phyloP scores from a whole-genome alignment of 2,113 vertebrate species.

The Lucifuga dentata region DNA sequence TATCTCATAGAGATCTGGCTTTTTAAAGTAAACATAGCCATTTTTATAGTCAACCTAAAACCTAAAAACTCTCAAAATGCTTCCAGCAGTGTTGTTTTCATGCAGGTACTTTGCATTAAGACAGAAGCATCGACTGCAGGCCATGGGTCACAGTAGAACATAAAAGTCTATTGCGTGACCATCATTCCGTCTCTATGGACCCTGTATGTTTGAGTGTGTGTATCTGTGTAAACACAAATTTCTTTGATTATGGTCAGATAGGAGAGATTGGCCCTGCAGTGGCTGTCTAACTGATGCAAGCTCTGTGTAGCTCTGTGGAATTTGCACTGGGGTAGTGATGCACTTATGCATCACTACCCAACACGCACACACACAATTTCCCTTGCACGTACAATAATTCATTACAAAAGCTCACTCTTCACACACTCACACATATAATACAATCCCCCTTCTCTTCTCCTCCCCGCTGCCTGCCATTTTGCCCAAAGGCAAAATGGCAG shows the following conservation, averaged over 20 bases:
- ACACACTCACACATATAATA: slow-evolving; percentile 60
- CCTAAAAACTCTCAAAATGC: slow-evolving; percentile 55
- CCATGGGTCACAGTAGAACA: slow-evolving; percentile 43
- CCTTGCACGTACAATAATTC: slow-evolving; percentile 54
- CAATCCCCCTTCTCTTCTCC: slow-evolving; percentile 14
- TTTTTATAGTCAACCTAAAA: too few relatives aligned
- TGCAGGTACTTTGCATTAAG: slow-evolving; percentile 55
- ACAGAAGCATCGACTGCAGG: slow-evolving; percentile 65
- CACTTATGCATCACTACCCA: slow-evolving; percentile 6
- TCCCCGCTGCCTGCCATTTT: slow-evolving; percentile 67
- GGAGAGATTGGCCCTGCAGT: slow-evolving; percentile 28
- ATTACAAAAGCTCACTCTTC: slow-evolving; percentile 62
- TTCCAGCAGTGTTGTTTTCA: slow-evolving; percentile 26
- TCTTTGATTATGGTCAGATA: slow-evolving; percentile 51
- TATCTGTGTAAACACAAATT: slow-evolving; percentile 20
- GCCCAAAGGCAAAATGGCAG: slow-evolving; percentile 80
- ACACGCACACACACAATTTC: slow-evolving; percentile 28
- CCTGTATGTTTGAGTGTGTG: background rate
- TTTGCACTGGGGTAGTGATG: too few relatives aligned
- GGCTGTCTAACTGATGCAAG: slow-evolving; percentile 32
- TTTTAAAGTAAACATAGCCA: too few relatives aligned
- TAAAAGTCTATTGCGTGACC: slow-evolving; percentile 57
- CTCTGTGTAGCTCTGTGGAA: slow-evolving; percentile 30
- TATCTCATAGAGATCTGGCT: slow-evolving; percentile 5
- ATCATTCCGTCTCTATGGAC: background rate